Percentiles rank a stretch among this genome's conserved stretches.
Evolutionary conservation across 2,888 invertebrate genomes (phyloP).

Genomic region (Alcis repandata): DNA sequence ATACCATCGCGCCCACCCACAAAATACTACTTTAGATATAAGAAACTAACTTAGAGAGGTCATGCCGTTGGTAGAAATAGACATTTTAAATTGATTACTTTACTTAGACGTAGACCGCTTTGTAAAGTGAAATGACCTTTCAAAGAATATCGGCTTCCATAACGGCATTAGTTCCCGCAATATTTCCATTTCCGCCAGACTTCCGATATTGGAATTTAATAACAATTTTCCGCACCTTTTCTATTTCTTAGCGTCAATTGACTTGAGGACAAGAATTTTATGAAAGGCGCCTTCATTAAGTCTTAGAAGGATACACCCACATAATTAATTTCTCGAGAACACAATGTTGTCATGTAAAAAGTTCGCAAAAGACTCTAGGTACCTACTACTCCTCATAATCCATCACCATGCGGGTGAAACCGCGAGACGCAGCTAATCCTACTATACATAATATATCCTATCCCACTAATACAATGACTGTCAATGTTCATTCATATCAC

Average conservation of each 20-base stretch:
- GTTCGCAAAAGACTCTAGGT: no score
- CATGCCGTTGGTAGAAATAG: no score
- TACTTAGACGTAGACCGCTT: background rate
- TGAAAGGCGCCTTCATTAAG: background rate
- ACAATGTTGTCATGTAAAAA: no score
- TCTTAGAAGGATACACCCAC: conserved; percentile 8
- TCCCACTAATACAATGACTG: no score
- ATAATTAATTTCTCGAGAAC: conserved; percentile 6
- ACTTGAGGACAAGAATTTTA: conserved; percentile 9
- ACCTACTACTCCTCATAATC: no score
- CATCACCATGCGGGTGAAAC: no score
- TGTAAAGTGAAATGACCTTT: conserved; percentile 11
- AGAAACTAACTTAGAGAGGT: no score
- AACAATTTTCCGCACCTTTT: background rate
- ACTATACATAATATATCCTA: no score
- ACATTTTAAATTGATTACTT: no score
- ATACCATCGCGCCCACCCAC: no score
- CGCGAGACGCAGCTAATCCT: no score
- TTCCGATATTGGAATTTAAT: conserved; percentile 19
- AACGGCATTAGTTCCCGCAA: conserved; percentile 1
- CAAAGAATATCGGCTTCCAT: background rate
- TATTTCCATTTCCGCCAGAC: conserved; percentile 3
- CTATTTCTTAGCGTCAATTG: conserved; percentile 4
- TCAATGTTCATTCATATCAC: background rate
- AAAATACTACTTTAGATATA: no score